Base-by-base conservation (phyloP, 2,888 invertebrate species). In the Netelia melanura region DNA sequence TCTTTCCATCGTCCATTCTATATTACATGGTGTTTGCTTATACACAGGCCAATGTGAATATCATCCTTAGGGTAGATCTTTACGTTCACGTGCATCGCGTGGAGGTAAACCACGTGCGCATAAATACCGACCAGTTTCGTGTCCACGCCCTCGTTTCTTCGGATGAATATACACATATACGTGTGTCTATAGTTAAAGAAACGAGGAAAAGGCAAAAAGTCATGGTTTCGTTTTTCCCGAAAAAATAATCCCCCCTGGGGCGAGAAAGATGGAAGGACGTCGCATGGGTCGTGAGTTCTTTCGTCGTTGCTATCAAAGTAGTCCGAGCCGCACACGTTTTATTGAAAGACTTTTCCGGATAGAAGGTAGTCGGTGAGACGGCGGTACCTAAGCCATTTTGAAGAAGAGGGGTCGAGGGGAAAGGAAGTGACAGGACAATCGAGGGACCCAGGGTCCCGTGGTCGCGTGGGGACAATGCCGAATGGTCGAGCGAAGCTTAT, bases 331-430 rank as follows among this genome's bases (percentile, higher is more conserved):
- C 78, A 84, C 75, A 82, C 85, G 81, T 86, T 86, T 86, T 78
- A 85, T 85, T 85, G 84, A 85, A 81, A 85, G 81, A 81, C 84
- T 85, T 85, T 85, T 81, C 77, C 78, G 81, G 84, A 74, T 70
- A 61, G 75, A 56, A 74, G 65, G 38, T 8, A 56, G 71, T 17
- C 56, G 25, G 21, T 70, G 70, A 61, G 76, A 68, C 70, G 48
- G 62, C 52, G 30, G 70, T 25, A 43, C 38, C 54, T 30, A 54
- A 64, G 44, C 38, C 38, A 8, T 56, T 21, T 43, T 17, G 14
- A 6, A 44, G 38, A 38, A 67, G 58, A 78, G 25, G 65, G 65
- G 52, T 6, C n/a, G 21, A 71, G 71, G 23, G 74, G 74, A 76
- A 71, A 76, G 71, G 68, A 58, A 72, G 65, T 78, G 81, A 85